Percentiles rank a stretch among this genome's conserved stretches.
Evolutionary conservation across 1,140 invertebrate species (phyloP).

Genomic region (Thaumetopoea pityocampa): DNA sequence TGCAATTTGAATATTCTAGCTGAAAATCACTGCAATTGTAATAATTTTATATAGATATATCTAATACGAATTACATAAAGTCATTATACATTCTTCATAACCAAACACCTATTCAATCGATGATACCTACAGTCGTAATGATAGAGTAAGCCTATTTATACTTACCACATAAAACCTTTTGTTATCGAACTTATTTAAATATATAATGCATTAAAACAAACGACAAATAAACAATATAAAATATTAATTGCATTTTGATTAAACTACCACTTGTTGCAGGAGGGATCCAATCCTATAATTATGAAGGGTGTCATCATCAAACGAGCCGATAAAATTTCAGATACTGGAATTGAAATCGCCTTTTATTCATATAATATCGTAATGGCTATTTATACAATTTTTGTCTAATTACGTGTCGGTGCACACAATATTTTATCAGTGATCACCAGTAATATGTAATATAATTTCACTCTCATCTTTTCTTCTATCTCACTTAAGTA

Average conservation of each 20-base stretch:
- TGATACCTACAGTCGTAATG: slow-evolving; percentile 58
- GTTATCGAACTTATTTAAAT: slow-evolving; percentile 73
- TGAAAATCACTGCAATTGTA: slow-evolving; percentile 46
- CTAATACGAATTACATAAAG: slow-evolving; percentile 46
- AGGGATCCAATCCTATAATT: slow-evolving; percentile 8
- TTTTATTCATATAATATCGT: too few relatives aligned
- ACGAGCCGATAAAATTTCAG: slow-evolving; percentile 9
- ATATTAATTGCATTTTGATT: slow-evolving; percentile 38
- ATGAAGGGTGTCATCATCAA: slow-evolving; percentile 5
- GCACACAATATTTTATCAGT: too few relatives aligned
- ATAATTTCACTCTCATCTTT: too few relatives aligned
- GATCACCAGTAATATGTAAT: too few relatives aligned
- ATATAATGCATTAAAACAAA: slow-evolving; percentile 72
- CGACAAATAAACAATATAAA: slow-evolving; percentile 69
- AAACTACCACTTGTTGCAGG: background rate
- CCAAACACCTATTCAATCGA: slow-evolving; percentile 49
- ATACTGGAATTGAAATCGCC: too few relatives aligned
- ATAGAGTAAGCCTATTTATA: slow-evolving; percentile 73
- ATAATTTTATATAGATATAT: slow-evolving; percentile 49
- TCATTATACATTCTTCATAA: slow-evolving; percentile 49
- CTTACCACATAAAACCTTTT: slow-evolving; percentile 67
- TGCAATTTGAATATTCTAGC: slow-evolving; percentile 24
- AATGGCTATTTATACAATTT: slow-evolving; percentile 1
- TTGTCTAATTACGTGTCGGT: too few relatives aligned
- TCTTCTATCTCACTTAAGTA: too few relatives aligned